These are phyloP conservation scores for Lepilemur ruficaudatus DNA, from an alignment of 2,797 vertebrate species.

Conservation along the genomic window DNA sequence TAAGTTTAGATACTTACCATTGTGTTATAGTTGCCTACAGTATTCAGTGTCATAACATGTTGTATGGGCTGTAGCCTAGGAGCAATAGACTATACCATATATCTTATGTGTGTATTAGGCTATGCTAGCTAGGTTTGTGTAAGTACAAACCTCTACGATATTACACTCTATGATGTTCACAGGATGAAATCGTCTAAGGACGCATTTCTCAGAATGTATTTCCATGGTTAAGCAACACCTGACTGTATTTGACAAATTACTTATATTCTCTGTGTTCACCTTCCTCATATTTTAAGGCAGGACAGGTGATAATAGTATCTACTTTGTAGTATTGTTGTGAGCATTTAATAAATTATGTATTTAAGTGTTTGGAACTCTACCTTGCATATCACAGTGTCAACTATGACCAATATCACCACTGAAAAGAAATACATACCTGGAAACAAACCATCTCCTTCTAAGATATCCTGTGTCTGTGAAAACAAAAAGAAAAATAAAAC, in stretches of 20 bases:
- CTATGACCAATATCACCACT: neutral
- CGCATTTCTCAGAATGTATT: neutral
- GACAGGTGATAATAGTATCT: neutral
- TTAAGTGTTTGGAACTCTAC: neutral
- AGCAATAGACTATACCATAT: neutral
- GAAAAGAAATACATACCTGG: neutral
- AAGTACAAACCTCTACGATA: neutral
- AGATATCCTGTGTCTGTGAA: neutral
- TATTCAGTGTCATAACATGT: neutral
- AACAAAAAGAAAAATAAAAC: neutral
- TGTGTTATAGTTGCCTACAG: neutral
- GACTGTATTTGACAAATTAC: neutral
- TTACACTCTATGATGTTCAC: neutral
- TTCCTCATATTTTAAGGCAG: neutral
- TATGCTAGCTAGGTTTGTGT: no score
- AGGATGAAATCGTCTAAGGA: neutral
- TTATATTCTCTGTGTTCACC: neutral
- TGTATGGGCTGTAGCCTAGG: neutral
- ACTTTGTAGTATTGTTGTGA: neutral
- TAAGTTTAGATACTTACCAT: neutral
- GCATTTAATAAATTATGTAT: neutral
- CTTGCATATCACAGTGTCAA: neutral
- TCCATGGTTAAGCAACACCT: neutral
- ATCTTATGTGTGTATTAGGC: neutral
- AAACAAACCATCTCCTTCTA: neutral